Base-by-base conservation (phyloP, 2,888 invertebrate species). In the Acrobasis repandana region DNA sequence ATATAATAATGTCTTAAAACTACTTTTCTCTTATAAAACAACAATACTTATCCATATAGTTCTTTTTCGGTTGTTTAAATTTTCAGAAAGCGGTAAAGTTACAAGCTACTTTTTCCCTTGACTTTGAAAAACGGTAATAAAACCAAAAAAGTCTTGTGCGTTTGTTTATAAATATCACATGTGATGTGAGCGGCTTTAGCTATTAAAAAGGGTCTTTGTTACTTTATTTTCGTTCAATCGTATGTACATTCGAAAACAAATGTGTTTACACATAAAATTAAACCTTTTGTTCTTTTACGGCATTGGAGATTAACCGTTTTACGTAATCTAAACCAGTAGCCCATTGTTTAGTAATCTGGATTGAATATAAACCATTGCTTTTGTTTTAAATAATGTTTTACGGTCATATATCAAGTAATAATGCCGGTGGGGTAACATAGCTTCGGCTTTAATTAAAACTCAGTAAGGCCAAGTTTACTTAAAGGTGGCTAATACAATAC, bases 191-290 rank as follows among this genome's bases (percentile, higher is more conserved):
- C 66, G 69, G 68, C 71, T 75, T 73, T 74, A 81, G 73, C 81
- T 75, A 86, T 85, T 84, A 84, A 83, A 75, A 64, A 73, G 65
- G 68, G 66, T 67, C 69, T 63, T 47, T 56, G 70, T 73, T 75
- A 63, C 72, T 81, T 79, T 81, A 82, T 83, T 85, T 83, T 79
- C 77, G 80, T 73, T 73, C 72, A 76, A 78, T 82, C 78, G 70
- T 64, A 62, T 64, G 61, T 64, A 63, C 64, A 67, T 61, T 58
- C 58, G 33, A n/a, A 18, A 46, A 43, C 16, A 60, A 52, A 60
- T 52, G 43, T 34, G 58, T 49, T 48, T 48, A 48, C 48, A 36
- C 9, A 48, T 58, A 16, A 48, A 47, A 57, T 43, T 57, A 46
- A 47, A 56, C 47, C 47, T 54, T 54, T 54, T 54, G 54, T 54